Conservation (phyloP, 2,888 invertebrate genomes). For the Caenorhabditis sulstoni region DNA sequence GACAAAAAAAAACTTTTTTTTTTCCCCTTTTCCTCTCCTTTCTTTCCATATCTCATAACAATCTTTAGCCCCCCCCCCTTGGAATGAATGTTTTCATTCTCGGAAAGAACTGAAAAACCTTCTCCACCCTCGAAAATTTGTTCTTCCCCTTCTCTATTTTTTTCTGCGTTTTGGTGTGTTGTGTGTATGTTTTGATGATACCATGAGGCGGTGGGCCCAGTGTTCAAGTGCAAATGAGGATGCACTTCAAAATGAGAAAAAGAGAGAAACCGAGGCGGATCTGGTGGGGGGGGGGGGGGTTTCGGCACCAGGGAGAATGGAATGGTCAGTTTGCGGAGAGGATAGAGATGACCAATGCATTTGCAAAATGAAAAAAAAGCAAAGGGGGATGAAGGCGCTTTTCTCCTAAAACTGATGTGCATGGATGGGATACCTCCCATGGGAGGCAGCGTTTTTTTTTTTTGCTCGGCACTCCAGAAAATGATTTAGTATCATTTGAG, state of each 20-base stretch:
- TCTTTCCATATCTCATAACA: background rate
- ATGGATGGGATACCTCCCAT: constrained; percentile 24
- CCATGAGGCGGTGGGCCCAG: background rate
- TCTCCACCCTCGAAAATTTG: background rate
- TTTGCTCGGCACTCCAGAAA: background rate
- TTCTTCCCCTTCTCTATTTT: background rate
- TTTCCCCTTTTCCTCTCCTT: background rate
- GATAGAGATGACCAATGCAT: constrained; percentile 26
- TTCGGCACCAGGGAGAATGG: constrained; percentile 10
- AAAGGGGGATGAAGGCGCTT: background rate
- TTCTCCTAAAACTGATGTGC: constrained; percentile 39
- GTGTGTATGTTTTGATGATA: constrained; percentile 33
- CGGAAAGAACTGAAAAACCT: background rate
- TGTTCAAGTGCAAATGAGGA: constrained; percentile 49
- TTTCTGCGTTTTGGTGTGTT: too few relatives aligned
- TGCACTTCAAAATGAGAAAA: constrained; percentile 52
- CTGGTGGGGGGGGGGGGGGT: background rate
- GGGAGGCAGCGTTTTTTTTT: constrained; percentile 19
- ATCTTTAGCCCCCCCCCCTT: background rate
- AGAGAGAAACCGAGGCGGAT: background rate
- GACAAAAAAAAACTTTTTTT: constrained; percentile 18
- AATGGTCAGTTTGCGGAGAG: constrained; percentile 28
- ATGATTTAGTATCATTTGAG: background rate
- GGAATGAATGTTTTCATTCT: background rate
- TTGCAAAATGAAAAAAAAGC: constrained; percentile 49